Evolutionary conservation across 2,797 vertebrate genomes (phyloP).

Genomic region (Buceros bicornis): DNA sequence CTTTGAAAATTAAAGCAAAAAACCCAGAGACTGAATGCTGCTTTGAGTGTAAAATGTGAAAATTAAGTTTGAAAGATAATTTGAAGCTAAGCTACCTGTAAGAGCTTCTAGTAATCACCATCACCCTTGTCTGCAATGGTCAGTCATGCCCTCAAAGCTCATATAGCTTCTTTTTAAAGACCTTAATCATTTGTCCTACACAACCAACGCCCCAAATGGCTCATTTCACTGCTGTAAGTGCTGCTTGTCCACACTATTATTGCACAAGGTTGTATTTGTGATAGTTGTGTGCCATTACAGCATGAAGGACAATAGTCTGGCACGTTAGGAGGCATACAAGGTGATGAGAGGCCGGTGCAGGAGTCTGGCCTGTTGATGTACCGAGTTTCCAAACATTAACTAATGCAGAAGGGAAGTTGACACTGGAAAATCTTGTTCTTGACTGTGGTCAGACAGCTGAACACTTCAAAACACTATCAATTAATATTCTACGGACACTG

Average conservation of each 20-base stretch:
- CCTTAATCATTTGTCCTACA: background rate
- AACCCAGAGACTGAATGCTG: rapidly evolving
- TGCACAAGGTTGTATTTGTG: conserved; percentile 3
- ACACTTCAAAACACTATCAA: background rate
- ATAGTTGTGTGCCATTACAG: background rate
- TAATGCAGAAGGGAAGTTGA: background rate
- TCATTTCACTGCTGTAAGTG: background rate
- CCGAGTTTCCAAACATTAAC: background rate
- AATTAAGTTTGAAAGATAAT: background rate
- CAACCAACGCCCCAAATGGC: background rate
- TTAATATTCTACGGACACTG: background rate
- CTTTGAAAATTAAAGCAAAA: background rate
- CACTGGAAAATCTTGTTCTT: conserved; percentile 41
- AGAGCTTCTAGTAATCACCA: background rate
- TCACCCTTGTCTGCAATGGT: background rate
- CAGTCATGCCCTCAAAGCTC: background rate
- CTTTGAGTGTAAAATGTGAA: background rate
- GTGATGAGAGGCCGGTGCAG: background rate
- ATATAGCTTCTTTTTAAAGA: background rate
- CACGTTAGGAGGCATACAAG: background rate
- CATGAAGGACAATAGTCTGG: background rate
- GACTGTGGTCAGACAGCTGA: background rate
- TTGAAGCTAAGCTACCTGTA: background rate
- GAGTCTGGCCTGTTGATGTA: rapidly evolving
- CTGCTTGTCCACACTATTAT: rapidly evolving